These are phyloP conservation scores for Spodoptera littoralis DNA, from an alignment of 2,888 invertebrate genomes.

Conservation along the genomic window DNA sequence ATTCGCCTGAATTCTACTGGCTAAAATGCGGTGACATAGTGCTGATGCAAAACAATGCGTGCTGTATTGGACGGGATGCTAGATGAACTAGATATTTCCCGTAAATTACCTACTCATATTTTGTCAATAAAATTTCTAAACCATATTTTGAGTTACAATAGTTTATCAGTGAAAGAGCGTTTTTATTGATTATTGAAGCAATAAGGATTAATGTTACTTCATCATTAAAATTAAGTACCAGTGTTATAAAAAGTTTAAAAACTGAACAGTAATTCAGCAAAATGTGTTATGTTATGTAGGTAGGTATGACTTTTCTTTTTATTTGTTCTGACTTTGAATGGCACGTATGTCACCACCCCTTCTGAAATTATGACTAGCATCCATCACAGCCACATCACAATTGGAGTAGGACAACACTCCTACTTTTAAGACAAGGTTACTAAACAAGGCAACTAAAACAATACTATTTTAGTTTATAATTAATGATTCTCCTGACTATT, in stretches of 20 bases:
- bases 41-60: not conserved
- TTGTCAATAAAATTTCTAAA: not conserved
- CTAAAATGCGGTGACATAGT: slow-evolving; percentile 18
- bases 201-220: too few species aligned
- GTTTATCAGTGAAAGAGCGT: not conserved
- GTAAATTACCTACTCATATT: not conserved
- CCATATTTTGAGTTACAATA: not conserved
- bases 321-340: too few species aligned
- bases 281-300: too few species aligned
- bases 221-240: too few species aligned
- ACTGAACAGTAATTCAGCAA: too few species aligned
- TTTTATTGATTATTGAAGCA: not conserved
- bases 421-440: not conserved
- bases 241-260: too few species aligned
- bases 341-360: too few species aligned
- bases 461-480: slow-evolving; percentile 18
- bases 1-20: not conserved
- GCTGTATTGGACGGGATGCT: not conserved
- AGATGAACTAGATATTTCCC: slow-evolving; percentile 16
- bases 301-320: too few species aligned
- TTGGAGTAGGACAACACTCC: too few species aligned
- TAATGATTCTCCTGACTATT: slow-evolving; percentile 12
- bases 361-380: too few species aligned
- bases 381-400: too few species aligned
- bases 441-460: not conserved